phyloP scores from a whole-genome alignment of 2,797 vertebrate genomes.

The Bufotes viridis region DNA sequence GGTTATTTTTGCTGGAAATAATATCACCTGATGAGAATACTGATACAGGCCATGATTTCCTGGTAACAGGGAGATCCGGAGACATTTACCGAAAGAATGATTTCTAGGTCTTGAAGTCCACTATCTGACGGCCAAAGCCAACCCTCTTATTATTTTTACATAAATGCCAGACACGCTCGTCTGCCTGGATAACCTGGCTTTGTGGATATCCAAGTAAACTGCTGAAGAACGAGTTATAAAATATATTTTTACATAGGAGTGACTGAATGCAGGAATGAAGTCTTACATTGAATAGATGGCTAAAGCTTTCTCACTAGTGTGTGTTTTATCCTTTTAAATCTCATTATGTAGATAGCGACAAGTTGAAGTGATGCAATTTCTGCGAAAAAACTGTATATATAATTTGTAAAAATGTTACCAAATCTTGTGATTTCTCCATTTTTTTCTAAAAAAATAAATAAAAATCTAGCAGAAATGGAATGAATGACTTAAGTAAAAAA shows the following conservation, averaged over 20 bases:
- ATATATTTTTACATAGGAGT: slow-evolving; percentile 63
- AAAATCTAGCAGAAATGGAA: too few species aligned
- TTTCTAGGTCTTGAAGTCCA: slow-evolving; percentile 67
- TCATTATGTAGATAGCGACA: too few species aligned
- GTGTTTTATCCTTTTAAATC: not conserved
- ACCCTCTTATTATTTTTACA: slow-evolving; percentile 77
- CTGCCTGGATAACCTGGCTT: slow-evolving; percentile 68
- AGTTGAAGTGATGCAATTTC: too few species aligned
- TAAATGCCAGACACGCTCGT: slow-evolving; percentile 74
- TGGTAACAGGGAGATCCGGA: slow-evolving; percentile 64
- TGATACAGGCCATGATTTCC: slow-evolving; percentile 67
- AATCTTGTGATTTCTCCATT: too few species aligned
- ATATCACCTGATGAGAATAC: slow-evolving; percentile 59
- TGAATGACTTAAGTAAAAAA: too few species aligned
- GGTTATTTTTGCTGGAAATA: slow-evolving; percentile 60
- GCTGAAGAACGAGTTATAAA: slow-evolving; percentile 15
- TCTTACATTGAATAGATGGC: slow-evolving; percentile 47
- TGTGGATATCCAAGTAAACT: slow-evolving; percentile 66
- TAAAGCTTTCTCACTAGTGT: not conserved
- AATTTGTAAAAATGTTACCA: too few species aligned
- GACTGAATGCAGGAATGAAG: slow-evolving; percentile 60
- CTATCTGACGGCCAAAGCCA: slow-evolving; percentile 65
- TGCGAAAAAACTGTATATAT: too few species aligned
- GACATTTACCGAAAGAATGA: slow-evolving; percentile 64
- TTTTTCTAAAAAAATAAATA: too few species aligned